A percentile compares a stretch with the other conserved stretches of the same genome.
Conservation (phyloP, 2,888 invertebrate genomes). For the Acanthosepion lycidas region DNA sequence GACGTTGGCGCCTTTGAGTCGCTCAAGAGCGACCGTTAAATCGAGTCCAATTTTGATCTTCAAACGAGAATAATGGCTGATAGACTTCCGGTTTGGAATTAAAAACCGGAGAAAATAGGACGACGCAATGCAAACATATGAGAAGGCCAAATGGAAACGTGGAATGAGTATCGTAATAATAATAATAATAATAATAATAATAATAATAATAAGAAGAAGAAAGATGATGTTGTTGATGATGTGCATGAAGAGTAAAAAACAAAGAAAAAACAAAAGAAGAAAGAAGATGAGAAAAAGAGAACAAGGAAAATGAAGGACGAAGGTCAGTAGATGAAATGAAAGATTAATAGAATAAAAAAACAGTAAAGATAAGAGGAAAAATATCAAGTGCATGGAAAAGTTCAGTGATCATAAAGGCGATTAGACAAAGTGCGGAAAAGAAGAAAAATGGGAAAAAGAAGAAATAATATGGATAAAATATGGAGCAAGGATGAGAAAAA, state of each 20-base stretch:
- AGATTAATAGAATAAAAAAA: too few relatives aligned
- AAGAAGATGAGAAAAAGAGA: not conserved
- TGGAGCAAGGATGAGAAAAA: not conserved
- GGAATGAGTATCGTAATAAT: not conserved
- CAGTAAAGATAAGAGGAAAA: too few relatives aligned
- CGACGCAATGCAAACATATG: not conserved
- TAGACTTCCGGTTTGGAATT: conserved; percentile 23
- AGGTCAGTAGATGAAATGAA: not conserved
- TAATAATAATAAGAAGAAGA: not conserved
- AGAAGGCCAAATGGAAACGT: not conserved
- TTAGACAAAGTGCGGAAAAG: too few relatives aligned
- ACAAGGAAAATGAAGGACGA: not conserved
- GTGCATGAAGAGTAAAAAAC: not conserved
- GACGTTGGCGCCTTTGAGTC: not conserved
- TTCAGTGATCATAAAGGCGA: not conserved
- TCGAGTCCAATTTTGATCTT: not conserved
- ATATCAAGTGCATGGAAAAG: not conserved
- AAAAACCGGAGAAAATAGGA: not conserved
- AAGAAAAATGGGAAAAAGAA: too few relatives aligned
- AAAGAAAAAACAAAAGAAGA: not conserved
- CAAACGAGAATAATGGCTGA: conserved; percentile 2
- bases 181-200: not conserved
- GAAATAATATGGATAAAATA: not conserved
- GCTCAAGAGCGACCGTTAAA: not conserved
- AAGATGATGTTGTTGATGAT: not conserved